A percentile compares a stretch with the other conserved stretches of the same genome.
Evolutionary conservation across 2,797 vertebrate genomes (phyloP).

Genomic region (Nyctalus aviator): DNA sequence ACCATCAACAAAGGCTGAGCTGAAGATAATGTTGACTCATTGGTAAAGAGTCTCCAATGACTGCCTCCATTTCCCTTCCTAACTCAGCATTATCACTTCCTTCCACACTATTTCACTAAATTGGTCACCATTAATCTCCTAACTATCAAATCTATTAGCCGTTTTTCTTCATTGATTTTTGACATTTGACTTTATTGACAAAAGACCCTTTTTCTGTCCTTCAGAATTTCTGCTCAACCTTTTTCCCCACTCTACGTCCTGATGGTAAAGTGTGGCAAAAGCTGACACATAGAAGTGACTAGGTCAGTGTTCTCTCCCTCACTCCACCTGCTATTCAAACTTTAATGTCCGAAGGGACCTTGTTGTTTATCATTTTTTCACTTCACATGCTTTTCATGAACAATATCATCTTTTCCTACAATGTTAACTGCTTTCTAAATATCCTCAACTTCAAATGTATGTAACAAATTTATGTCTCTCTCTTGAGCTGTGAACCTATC

Average conservation of each 20-base stretch:
- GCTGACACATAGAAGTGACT: not conserved
- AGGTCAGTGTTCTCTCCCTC: not conserved
- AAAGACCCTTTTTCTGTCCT: not conserved
- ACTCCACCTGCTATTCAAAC: slow-evolving; percentile 9
- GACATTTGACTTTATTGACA: slow-evolving; percentile 13
- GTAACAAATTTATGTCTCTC: not conserved
- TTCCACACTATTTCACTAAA: not conserved
- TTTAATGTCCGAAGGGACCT: not conserved
- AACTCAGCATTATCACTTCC: not conserved
- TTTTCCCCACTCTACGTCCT: not conserved
- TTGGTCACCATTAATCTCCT: not conserved
- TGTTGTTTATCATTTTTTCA: not conserved
- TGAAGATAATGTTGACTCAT: not conserved
- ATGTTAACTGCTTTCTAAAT: slow-evolving; percentile 21
- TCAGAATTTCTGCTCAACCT: not conserved
- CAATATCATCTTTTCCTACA: not conserved
- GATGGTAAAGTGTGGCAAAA: not conserved
- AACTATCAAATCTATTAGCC: not conserved
- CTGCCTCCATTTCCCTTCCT: not conserved
- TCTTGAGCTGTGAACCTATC: not conserved
- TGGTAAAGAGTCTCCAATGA: not conserved
- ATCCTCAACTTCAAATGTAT: slow-evolving; percentile 23
- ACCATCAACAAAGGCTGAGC: not conserved
- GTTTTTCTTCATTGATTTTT: not conserved
- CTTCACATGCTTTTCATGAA: not conserved